Evolutionary conservation across 2,888 invertebrate genomes (phyloP), one percentile per base, ranked within the genome.

Genomic region (Drosophila meridionalis): DNA sequence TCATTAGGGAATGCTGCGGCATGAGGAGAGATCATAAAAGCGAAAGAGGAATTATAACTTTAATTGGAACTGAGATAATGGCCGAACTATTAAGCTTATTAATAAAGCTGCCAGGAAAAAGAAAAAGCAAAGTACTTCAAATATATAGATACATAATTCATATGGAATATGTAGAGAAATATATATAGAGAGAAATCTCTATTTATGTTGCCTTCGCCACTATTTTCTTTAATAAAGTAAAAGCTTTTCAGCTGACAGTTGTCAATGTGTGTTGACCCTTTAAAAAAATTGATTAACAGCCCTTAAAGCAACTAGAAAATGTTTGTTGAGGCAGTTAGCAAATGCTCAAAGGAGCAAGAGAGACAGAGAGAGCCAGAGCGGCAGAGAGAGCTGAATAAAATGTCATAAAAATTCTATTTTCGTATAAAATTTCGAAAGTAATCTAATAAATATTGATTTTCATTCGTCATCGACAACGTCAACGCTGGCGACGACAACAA

Each of bases 361-460:
- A 70, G 53, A 55, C 7, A 58, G 45, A 62, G 40, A 47, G 50
- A 55, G 34, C 58, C 8, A 53, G 52, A 52, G 65, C 61, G 55
- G 53, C 47, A 60, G 45, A 30, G 62, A 40, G 40, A 34, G 38
- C 61, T 71, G 30, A 45, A 73, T 74, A 76, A 78, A 82, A 78
- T 80, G 82, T 79, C 89, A 87, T 89, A 83, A 84, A 84, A 89
- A 88, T 87, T 83, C 80, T 83, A 82, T 82, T 85, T 79, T 82
- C 82, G 87, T 82, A 81, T 80, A 88, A 81, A 87, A 88, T 85
- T 91, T 91, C 80, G 79, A 91, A 91, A 91, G 85, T 89, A 91
- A 91, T 92, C 88, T 90, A 91, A 92, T 92, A 91, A 91, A 91
- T 91, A 91, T 91, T 92, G 92, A 92, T 91, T 91, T 91, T 92